Conservation (phyloP, 92 coral and sea anemone species). For the Zoanthus sansibaricus region DNA sequence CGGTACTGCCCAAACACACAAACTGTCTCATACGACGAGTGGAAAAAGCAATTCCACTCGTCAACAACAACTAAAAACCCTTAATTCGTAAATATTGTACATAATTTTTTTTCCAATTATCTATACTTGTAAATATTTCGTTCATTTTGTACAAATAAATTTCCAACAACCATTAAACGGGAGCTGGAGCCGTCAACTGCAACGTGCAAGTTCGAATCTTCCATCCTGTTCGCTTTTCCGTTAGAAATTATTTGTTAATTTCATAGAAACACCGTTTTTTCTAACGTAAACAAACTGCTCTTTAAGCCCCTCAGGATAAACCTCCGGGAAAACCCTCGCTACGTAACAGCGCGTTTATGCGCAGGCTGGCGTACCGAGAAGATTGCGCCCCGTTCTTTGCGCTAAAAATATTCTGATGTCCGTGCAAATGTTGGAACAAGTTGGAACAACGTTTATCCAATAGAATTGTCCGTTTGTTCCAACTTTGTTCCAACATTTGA, state of each 20-base stretch:
- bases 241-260: not conserved
- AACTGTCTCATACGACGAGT: not conserved
- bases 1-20: not conserved
- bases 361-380: no score
- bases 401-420: not conserved
- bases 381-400: not conserved
- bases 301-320: no score
- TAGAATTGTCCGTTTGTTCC: not conserved
- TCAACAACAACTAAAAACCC: not conserved
- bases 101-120: not conserved
- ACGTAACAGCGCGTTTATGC: no score
- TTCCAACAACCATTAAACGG: not conserved
- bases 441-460: constrained; percentile 16
- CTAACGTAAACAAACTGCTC: no score
- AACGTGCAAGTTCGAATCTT: not conserved
- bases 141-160: not conserved
- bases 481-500: not conserved
- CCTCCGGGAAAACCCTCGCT: no score
- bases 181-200: not conserved
- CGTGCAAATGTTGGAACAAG: constrained; percentile 21
- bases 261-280: not conserved
- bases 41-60: not conserved
- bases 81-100: not conserved
- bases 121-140: not conserved
- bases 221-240: no score